A percentile compares a stretch with the other conserved stretches of the same genome.
These are phyloP conservation scores for Ophthalmotilapia sp. DNA, from an alignment of 2,113 vertebrate species.

Conservation along the genomic window DNA sequence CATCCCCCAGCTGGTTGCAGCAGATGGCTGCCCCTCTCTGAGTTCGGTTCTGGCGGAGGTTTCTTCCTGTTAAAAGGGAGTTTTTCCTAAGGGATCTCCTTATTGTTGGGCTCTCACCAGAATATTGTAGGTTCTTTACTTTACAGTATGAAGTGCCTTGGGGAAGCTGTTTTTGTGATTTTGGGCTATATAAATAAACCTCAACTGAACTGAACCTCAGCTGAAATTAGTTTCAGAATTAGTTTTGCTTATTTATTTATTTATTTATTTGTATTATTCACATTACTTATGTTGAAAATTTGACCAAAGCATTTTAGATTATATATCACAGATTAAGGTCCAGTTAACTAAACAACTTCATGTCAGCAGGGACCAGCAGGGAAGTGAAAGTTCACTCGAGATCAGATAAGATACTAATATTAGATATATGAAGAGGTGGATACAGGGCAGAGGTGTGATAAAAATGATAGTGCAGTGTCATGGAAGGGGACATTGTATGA, in stretches of 20 bases:
- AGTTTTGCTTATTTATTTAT: not conserved
- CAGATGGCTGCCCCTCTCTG: not conserved
- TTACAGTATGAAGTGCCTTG: not conserved
- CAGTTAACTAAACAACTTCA: not conserved
- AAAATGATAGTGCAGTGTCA: not conserved
- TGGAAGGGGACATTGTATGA: not conserved
- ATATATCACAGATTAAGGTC: not conserved
- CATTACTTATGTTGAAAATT: not conserved
- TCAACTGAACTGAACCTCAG: not conserved
- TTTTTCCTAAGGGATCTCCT: not conserved
- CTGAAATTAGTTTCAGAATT: not conserved
- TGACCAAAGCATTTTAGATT: not conserved
- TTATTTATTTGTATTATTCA: not conserved
- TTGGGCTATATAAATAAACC: not conserved
- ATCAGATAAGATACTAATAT: constrained; percentile 8
- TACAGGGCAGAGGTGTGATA: not conserved
- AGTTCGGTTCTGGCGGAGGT: not conserved
- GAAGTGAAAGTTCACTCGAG: constrained; percentile 10
- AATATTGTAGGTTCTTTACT: not conserved
- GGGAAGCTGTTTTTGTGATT: not conserved
- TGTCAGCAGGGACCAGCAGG: not conserved
- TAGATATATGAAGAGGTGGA: not conserved
- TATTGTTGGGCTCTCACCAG: not conserved
- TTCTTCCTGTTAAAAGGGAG: not conserved
- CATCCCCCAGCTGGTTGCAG: not conserved